Evolutionary conservation across 2,888 invertebrate genomes (phyloP).

Genomic region (Phortica magna): DNA sequence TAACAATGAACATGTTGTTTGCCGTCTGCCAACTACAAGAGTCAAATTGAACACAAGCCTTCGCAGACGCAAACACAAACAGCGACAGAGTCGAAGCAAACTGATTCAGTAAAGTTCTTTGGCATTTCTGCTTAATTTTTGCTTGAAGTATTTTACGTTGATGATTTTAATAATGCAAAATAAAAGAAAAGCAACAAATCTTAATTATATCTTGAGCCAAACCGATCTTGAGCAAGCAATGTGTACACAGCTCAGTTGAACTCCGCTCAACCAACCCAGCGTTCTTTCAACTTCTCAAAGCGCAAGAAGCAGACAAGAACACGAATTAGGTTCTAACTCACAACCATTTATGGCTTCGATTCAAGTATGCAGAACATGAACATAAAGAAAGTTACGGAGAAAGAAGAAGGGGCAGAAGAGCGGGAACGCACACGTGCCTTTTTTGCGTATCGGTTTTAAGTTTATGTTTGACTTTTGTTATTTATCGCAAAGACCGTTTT

Average conservation of each 20-base stretch:
- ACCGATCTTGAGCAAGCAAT: not conserved
- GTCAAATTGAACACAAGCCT: conserved; percentile 7
- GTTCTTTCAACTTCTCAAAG: not conserved
- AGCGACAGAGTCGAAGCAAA: not conserved
- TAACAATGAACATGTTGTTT: conserved; percentile 2
- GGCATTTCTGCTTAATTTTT: conserved; percentile 30
- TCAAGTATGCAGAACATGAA: not conserved
- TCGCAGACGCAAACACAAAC: no score
- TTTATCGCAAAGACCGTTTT: not conserved
- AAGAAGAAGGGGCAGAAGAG: not conserved
- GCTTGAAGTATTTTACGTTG: not conserved
- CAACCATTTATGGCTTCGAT: not conserved
- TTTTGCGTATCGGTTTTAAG: not conserved
- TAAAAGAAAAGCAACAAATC: not conserved
- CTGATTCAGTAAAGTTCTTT: conserved; percentile 10
- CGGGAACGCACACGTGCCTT: not conserved
- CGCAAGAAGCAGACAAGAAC: not conserved
- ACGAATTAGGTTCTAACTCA: no score
- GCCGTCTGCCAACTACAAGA: not conserved
- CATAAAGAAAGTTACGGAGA: not conserved
- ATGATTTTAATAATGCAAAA: not conserved
- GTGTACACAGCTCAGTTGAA: not conserved
- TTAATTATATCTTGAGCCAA: not conserved
- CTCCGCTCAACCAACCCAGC: not conserved
- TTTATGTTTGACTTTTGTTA: not conserved